Conservation (phyloP, 2,888 invertebrate genomes). For the Diarsia mendica region DNA sequence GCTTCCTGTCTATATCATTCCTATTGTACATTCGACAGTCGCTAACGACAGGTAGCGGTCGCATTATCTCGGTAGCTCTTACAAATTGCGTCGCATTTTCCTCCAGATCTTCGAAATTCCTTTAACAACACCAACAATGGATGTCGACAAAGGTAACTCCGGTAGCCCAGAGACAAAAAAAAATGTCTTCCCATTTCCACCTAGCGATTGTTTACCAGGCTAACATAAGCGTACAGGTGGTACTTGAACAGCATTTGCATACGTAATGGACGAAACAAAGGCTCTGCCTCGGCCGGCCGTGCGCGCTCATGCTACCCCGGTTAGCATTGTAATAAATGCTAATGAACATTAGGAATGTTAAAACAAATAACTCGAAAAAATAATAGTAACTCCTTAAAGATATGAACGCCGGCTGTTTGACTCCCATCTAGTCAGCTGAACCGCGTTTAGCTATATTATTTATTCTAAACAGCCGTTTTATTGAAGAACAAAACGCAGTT, state of each 20-base stretch:
- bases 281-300: slow-evolving; percentile 77
- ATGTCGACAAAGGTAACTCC: slow-evolving; percentile 70
- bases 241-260: slow-evolving; percentile 79
- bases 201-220: slow-evolving; percentile 84
- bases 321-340: slow-evolving; percentile 86
- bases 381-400: slow-evolving; percentile 55
- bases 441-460: slow-evolving; percentile 39
- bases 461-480: slow-evolving; percentile 25
- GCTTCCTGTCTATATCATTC: background rate
- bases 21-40: slow-evolving; percentile 22
- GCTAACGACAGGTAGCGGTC: slow-evolving; percentile 37
- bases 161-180: slow-evolving; percentile 73
- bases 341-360: slow-evolving; percentile 84
- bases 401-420: slow-evolving; percentile 57
- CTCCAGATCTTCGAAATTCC: slow-evolving; percentile 55
- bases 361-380: slow-evolving; percentile 71
- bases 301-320: slow-evolving; percentile 83
- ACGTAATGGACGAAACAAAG: slow-evolving; percentile 87
- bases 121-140: slow-evolving; percentile 61
- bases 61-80: slow-evolving; percentile 52
- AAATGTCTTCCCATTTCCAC: slow-evolving; percentile 79
- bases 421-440: slow-evolving; percentile 53
- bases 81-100: slow-evolving; percentile 58
- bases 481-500: slow-evolving; percentile 19
- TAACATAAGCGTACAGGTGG: slow-evolving; percentile 85